A percentile compares a stretch with the other conserved stretches of the same genome.
Conservation (phyloP, 2,797 vertebrate species). For the Lacerta bilineata region DNA sequence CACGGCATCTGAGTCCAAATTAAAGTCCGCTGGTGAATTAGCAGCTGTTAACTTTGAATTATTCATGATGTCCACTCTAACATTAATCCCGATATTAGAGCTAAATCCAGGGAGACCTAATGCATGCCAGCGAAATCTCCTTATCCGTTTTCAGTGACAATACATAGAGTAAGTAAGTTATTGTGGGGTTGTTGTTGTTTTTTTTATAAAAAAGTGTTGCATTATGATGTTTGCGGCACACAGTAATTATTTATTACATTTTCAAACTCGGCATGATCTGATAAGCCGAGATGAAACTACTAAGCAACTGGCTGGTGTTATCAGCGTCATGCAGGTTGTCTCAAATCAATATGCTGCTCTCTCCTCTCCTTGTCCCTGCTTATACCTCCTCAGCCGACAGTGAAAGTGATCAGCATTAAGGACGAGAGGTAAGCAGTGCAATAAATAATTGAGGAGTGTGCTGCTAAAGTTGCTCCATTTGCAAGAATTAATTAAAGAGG, state of each 20-base stretch:
- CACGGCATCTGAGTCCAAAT: conserved; percentile 20
- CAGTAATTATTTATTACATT: conserved; percentile 63
- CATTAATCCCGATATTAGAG: conserved; percentile 16
- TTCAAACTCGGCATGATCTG: conserved; percentile 43
- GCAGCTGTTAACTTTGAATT: conserved; percentile 44
- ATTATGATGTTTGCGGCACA: neutral
- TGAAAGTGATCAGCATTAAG: conserved; percentile 39
- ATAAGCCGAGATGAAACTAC: conserved; percentile 25
- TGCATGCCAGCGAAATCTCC: conserved; percentile 32
- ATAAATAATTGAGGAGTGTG: conserved; percentile 56
- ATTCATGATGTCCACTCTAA: conserved; percentile 7
- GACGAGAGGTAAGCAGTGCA: conserved; percentile 33
- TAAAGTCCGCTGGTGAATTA: conserved; percentile 18
- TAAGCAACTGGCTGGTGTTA: conserved; percentile 18
- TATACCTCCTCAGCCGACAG: conserved; percentile 26
- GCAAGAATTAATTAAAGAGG: conserved; percentile 44
- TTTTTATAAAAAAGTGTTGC: conserved; percentile 34
- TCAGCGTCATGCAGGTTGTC: conserved; percentile 25
- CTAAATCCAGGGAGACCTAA: conserved; percentile 13
- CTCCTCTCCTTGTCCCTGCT: conserved; percentile 50
- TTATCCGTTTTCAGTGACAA: neutral
- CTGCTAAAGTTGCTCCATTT: conserved; percentile 38
- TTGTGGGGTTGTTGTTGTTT: conserved; percentile 1
- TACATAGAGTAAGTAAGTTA: conserved; percentile 31
- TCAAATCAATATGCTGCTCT: conserved; percentile 43